Percentiles rank a stretch among this genome's conserved stretches.
These are phyloP conservation scores for Euphonia xanthogaster DNA, from an alignment of 2,797 vertebrate genomes.

Conservation along the genomic window DNA sequence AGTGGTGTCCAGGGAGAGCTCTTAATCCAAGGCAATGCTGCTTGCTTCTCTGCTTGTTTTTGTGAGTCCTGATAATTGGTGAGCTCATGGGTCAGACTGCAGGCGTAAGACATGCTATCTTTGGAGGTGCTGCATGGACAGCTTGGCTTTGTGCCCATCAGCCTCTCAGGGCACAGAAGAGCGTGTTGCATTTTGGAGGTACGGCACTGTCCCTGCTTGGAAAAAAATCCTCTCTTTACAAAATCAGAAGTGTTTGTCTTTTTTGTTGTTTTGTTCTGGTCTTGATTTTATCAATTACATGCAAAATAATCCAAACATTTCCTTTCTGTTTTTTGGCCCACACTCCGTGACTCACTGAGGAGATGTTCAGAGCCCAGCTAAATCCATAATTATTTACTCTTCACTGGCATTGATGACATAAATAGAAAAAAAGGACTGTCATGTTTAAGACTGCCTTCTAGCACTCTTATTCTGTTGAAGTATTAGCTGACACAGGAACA, in stretches of 20 bases:
- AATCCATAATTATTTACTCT: neutral
- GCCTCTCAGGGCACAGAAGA: neutral
- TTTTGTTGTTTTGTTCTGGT: neutral
- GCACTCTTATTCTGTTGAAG: neutral
- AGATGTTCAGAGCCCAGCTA: neutral
- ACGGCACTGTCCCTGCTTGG: neutral
- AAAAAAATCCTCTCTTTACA: neutral
- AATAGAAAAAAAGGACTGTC: neutral
- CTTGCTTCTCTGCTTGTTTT: neutral
- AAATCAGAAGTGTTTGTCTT: neutral
- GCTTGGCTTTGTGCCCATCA: neutral
- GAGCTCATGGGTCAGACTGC: neutral
- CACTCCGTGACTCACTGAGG: neutral
- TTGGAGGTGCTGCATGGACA: neutral
- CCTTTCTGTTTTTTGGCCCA: neutral
- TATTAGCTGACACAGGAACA: neutral
- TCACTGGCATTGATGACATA: neutral
- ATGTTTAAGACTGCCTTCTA: neutral
- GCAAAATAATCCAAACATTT: neutral
- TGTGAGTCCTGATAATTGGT: neutral
- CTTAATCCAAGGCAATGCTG: neutral
- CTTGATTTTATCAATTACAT: neutral
- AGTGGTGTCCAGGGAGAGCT: neutral
- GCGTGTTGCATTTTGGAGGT: neutral
- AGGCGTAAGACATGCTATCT: fast-evolving